These are phyloP conservation scores for Argyresthia goedartella DNA, from an alignment of 2,888 invertebrate species.

Conservation along the genomic window DNA sequence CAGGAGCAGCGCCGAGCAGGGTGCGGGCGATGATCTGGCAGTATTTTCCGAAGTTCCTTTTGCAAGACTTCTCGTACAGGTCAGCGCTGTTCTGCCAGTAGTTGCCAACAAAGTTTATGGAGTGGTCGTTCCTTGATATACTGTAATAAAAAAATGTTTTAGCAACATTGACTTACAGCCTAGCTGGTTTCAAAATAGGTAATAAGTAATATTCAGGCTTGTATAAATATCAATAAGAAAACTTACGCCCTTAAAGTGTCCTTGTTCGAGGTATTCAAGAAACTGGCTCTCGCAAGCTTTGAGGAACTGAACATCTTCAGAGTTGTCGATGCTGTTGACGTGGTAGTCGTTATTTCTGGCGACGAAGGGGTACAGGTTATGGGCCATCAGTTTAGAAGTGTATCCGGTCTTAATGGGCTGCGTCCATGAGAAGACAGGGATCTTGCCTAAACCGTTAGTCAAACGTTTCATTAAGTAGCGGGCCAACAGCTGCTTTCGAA, in stretches of 20 bases:
- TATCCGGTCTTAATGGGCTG: slow-evolving; percentile 53
- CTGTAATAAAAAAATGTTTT: slow-evolving; percentile 4
- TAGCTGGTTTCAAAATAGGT: too few species aligned
- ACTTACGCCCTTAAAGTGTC: slow-evolving; percentile 60
- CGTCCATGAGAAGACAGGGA: slow-evolving; percentile 62
- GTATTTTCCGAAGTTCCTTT: slow-evolving; percentile 29
- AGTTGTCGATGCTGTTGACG: slow-evolving; percentile 37
- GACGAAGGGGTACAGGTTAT: slow-evolving; percentile 64
- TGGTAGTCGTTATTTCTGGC: slow-evolving; percentile 64
- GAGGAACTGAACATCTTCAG: slow-evolving; percentile 47
- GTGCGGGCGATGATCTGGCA: slow-evolving; percentile 47
- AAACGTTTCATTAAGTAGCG: slow-evolving; percentile 80
- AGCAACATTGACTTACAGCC: neutral
- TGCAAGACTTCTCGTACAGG: slow-evolving; percentile 7
- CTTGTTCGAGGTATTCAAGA: slow-evolving; percentile 39
- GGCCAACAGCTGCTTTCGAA: slow-evolving; percentile 74
- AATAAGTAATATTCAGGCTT: too few species aligned
- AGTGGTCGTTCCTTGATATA: slow-evolving; percentile 19
- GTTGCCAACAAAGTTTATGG: slow-evolving; percentile 44
- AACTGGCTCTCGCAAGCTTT: slow-evolving; percentile 58
- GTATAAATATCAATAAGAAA: neutral
- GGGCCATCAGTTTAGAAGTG: slow-evolving; percentile 54
- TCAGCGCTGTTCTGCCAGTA: slow-evolving; percentile 48
- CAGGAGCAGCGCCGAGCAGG: slow-evolving; percentile 13
- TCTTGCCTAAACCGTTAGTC: slow-evolving; percentile 72